Conservation (phyloP, 2,888 invertebrate genomes). For the Rhingia campestris region DNA sequence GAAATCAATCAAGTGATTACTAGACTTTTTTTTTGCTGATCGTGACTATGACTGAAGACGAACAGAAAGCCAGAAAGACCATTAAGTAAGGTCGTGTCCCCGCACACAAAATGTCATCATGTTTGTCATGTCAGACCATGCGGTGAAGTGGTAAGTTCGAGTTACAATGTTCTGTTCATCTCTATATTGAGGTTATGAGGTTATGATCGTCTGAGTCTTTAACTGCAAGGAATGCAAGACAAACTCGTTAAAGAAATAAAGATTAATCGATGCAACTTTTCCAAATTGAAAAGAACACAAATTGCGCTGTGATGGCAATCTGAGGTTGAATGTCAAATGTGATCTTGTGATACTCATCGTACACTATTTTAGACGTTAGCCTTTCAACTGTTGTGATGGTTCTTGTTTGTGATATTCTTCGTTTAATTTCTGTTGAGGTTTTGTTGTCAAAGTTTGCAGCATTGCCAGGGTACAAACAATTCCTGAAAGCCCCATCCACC, state of each 20-base stretch:
- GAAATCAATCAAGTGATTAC: slow-evolving; percentile 51
- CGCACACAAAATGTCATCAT: background rate
- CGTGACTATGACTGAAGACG: slow-evolving; percentile 20
- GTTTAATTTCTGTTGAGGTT: too few species aligned
- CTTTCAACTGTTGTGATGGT: too few species aligned
- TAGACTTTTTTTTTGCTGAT: slow-evolving; percentile 1
- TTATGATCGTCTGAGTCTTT: slow-evolving; percentile 59
- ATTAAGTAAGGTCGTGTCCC: slow-evolving; percentile 41
- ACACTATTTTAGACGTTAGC: too few species aligned
- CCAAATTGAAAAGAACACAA: background rate
- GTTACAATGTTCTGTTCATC: slow-evolving; percentile 41
- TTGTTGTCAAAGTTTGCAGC: too few species aligned
- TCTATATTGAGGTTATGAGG: slow-evolving; percentile 67
- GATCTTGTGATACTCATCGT: too few species aligned
- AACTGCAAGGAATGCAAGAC: slow-evolving; percentile 28
- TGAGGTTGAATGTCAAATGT: background rate
- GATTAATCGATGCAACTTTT: background rate
- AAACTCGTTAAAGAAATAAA: background rate
- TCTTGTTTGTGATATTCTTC: too few species aligned
- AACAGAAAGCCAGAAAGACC: slow-evolving; percentile 49
- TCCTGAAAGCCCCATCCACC: too few species aligned
- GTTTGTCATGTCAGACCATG: background rate
- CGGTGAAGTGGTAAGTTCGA: background rate
- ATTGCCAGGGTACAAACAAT: too few species aligned
- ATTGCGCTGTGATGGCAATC: background rate